These are phyloP conservation scores for Montipora sp. DNA, from an alignment of 64 coral and sea anemone species.

Conservation along the genomic window DNA sequence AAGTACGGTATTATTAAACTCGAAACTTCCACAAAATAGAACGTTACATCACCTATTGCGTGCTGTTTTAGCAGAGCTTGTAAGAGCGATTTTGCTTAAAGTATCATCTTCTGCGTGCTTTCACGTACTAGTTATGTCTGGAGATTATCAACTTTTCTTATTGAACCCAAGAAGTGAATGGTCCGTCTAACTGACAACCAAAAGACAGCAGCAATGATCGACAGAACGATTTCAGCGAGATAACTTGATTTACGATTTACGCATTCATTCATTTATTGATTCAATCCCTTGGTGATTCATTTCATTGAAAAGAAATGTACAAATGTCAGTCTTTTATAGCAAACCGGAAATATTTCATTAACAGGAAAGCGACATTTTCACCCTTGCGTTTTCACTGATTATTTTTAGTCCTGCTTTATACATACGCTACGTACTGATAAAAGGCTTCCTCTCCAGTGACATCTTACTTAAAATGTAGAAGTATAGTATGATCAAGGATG, in stretches of 20 bases:
- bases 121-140: constrained; percentile 29
- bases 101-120: constrained; percentile 21
- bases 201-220: background rate
- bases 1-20: background rate
- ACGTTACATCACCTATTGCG: background rate
- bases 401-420: too few species aligned
- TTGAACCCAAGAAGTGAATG: background rate
- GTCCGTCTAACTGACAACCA: background rate
- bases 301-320: constrained; percentile 35
- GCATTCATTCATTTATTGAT: constrained; percentile 18
- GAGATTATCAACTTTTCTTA: background rate
- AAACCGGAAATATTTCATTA: constrained; percentile 11
- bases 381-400: too few species aligned
- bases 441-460: background rate
- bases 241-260: background rate
- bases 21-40: background rate
- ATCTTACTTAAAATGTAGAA: background rate
- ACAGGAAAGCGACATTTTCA: background rate
- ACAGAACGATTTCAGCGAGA: background rate
- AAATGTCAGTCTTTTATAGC: background rate
- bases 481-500: too few species aligned
- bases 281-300: background rate
- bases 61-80: background rate
- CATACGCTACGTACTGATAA: too few species aligned
- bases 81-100: background rate